Base-by-base conservation (phyloP, 2,113 vertebrate genomes). In the Syngnathoides biaculeatus region DNA sequence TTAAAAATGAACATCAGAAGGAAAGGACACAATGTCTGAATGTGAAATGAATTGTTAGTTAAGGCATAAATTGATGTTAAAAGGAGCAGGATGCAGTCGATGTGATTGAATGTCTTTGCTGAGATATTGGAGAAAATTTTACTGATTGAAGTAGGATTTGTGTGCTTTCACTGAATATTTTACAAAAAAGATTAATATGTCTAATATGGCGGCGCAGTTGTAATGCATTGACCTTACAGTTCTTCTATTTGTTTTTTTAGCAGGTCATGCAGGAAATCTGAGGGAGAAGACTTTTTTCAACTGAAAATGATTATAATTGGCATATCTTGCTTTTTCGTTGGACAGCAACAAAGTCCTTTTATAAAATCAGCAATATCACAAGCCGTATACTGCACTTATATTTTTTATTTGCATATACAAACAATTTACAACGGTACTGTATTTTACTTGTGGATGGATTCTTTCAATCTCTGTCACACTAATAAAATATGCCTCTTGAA, bases 21-120 rank as follows among this genome's bases (percentile, higher is more conserved):
- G 79, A 76, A 78, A 65, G 43, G 59, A 64, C 70, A 60, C 52
- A 47, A 22, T 26, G 61, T 81, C 62, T 60, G 65, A 77, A 77
- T 52, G 59, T 57, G 66, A 62, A 76, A 68, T 78, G 58, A 75
- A 79, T 71, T 72, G 40, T 73, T 66, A 72, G 56, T 62, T 43
- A 24, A 26, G 40, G 14, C 17, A 45, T 39, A 59, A 59, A 59
- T 35, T 24, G 57, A 43, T 64, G 61, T 67, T 47, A 40, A 43
- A 17, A 52, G 67, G 57, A 82, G 73, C 69, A 71, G 64, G 35
- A 69, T 55, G 56, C 40, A 14, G 62, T 13, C 2, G 52, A 12
- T 64, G 10, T n/a, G 59, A 40, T 12, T 65, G 59, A 20, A 17
- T 60, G 61, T 30, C 6, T 61, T 27, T 57, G 48, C 38, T 5